Percentiles rank a stretch among this genome's conserved stretches.
phyloP scores from a whole-genome alignment of 2,888 invertebrate species.

The Lasioglossum vierecki region DNA sequence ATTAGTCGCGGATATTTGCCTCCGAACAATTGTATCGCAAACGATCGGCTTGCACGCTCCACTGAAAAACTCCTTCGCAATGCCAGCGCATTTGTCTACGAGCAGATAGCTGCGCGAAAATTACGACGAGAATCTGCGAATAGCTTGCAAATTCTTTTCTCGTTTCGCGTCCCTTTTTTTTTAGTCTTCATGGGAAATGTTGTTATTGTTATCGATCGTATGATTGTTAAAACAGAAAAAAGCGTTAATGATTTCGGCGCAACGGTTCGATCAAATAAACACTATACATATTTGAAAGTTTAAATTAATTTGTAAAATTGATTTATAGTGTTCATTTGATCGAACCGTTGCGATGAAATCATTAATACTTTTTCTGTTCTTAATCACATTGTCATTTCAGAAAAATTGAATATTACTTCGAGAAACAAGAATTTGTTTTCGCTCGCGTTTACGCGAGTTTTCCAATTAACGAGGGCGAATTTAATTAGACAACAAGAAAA shows the following conservation, averaged over 20 bases:
- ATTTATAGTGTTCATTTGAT: too few relatives aligned
- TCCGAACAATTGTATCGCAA: slow-evolving; percentile 70
- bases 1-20: slow-evolving; percentile 76
- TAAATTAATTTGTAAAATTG: too few relatives aligned
- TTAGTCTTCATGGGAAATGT: neutral
- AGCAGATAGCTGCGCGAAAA: neutral
- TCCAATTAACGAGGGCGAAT: neutral
- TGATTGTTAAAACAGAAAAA: too few relatives aligned
- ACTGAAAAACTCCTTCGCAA: slow-evolving; percentile 57
- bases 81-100: slow-evolving; percentile 26
- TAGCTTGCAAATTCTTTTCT: neutral
- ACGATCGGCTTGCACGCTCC: slow-evolving; percentile 58
- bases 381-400: neutral
- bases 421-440: neutral
- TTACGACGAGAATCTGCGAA: neutral
- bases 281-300: too few relatives aligned
- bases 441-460: neutral
- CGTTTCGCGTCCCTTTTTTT: neutral
- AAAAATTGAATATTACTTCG: neutral
- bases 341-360: too few relatives aligned
- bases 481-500: neutral
- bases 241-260: too few relatives aligned
- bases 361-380: too few relatives aligned
- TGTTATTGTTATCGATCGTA: too few relatives aligned
- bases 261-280: too few relatives aligned